Base-by-base conservation (phyloP, 2,113 vertebrate genomes). In the Mesoclemmys tuberculata region DNA sequence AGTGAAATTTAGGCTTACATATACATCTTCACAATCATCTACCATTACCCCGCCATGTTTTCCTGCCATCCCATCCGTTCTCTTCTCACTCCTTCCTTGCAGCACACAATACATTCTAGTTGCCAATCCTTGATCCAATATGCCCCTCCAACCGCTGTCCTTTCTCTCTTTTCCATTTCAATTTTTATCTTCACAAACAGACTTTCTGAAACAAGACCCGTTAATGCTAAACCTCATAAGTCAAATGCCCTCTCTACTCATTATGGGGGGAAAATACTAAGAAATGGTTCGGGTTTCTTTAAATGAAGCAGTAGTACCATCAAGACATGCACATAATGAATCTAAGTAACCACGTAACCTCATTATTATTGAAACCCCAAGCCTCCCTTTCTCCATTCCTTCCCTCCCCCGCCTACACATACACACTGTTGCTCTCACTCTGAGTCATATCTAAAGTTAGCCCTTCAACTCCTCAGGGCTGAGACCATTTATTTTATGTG, bases 321-420 rank as follows among this genome's bases (percentile, higher is more conserved):
- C 81, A 78, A 84, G 85, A 80, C 44, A 0, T 19, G 38, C 0
- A 5, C 49, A 48, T 89, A 87, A 82, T 68, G 86, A 91, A 93
- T 68, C 85, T 24, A 61, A 93, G 85, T 35, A 64, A n/a, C 61
- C 35, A n/a, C 18, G n/a, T 68, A 64, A 35, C 9, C 61, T 80
- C 84, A 46, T 31, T 85, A 58, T 96, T 95, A 82, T 82, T 88
- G 55, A 78, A 95, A 94, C 77, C 61, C 71, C 78, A 88, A 92
- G 16, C 16, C 10, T 84, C 84, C 56, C 49, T 49, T 77, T 91
- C 86, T 84, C 13, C 75, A 5, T 14, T 41, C 24, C 35, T 82
- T 56, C 26, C 52, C 8, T 44, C 51, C 56, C 41, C 24, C 78
- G 6, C 31, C 29, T 21, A 74, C 64, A 74, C 1, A 5, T 1